A percentile compares a stretch with the other conserved stretches of the same genome.
These are phyloP conservation scores for Lepus timidus DNA, from an alignment of 2,113 vertebrate genomes.

Conservation along the genomic window DNA sequence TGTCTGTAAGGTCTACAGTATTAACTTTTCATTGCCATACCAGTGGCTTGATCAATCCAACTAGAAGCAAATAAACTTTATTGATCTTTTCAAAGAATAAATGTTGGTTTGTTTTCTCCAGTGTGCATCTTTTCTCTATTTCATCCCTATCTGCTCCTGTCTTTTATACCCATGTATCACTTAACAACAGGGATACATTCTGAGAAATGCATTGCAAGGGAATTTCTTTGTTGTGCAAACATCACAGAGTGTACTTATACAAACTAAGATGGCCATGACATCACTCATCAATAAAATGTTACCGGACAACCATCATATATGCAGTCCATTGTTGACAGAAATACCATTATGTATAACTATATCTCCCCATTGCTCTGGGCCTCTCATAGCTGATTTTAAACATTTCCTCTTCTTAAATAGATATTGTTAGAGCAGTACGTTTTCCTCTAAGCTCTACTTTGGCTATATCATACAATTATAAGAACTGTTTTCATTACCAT, in stretches of 20 bases:
- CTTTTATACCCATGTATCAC: background rate
- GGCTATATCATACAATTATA: conserved; percentile 2
- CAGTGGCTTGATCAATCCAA: background rate
- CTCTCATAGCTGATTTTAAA: background rate
- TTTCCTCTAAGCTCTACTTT: background rate
- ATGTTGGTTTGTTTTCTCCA: background rate
- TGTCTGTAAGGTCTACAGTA: background rate
- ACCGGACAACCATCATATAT: no score
- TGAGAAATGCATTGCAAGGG: no score
- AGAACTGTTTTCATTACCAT: conserved; percentile 24
- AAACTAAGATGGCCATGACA: no score
- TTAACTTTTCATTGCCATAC: background rate
- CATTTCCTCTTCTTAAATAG: background rate
- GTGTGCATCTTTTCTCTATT: background rate
- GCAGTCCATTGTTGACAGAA: no score
- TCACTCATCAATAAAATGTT: no score
- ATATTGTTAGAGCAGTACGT: background rate
- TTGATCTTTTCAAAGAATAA: conserved; percentile 9
- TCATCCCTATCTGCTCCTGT: background rate
- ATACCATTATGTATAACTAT: no score
- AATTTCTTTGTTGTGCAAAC: no score
- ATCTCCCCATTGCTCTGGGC: background rate
- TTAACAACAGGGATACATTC: no score
- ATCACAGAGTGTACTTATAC: no score
- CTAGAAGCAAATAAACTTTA: background rate